These are phyloP conservation scores for Aphidoletes aphidimyza DNA, from an alignment of 2,888 invertebrate species.

Conservation along the genomic window DNA sequence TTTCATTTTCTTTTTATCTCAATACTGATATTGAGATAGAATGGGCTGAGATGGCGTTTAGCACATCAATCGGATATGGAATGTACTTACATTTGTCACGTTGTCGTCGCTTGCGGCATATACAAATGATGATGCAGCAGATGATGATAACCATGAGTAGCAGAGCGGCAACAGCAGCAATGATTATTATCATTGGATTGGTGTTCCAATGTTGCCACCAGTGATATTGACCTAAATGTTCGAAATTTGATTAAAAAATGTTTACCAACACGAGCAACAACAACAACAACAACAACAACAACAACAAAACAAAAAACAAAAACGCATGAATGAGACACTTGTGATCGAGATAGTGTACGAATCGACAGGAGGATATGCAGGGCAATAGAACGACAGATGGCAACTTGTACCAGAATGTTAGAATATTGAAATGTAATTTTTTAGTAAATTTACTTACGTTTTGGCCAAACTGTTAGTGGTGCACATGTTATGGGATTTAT, in stretches of 20 bases:
- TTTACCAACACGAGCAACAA: background rate
- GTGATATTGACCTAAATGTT: constrained; percentile 74
- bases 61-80: constrained; percentile 4
- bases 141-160: constrained; percentile 80
- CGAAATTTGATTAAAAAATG: background rate
- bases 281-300: constrained; percentile 57
- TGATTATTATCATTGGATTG: constrained; percentile 80
- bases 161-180: constrained; percentile 75
- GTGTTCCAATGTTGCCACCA: constrained; percentile 85
- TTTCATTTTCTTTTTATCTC: no score
- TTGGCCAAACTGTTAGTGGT: constrained; percentile 58
- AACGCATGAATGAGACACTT: background rate
- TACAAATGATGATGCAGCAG: constrained; percentile 85
- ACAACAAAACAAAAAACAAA: constrained; percentile 57
- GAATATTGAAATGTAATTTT: constrained; percentile 32
- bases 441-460: constrained; percentile 58
- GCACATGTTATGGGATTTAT: constrained; percentile 39
- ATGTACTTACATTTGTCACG: constrained; percentile 67
- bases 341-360: background rate
- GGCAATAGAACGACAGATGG: background rate
- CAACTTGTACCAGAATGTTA: background rate
- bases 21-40: no score
- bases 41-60: no score
- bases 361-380: background rate
- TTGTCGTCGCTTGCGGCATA: constrained; percentile 82